Conservation (phyloP, 2,888 invertebrate species). For the Flexamia atlantica region DNA sequence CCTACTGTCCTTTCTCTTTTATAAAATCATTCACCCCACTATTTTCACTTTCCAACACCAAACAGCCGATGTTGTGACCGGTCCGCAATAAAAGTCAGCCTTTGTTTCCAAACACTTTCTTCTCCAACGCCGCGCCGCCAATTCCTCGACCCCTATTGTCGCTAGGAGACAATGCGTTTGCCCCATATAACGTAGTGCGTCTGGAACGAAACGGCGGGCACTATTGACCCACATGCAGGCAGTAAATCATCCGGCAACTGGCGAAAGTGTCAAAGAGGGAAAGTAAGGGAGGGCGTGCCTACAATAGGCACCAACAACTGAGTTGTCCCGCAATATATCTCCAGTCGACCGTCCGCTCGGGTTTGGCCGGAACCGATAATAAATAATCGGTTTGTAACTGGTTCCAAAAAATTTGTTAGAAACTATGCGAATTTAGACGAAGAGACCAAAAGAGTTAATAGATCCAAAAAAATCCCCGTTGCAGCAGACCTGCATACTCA, state of each 20-base stretch:
- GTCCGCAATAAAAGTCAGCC: slow-evolving; percentile 5
- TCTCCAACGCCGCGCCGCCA: neutral
- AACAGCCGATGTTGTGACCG: slow-evolving; percentile 4
- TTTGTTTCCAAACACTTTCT: slow-evolving; percentile 34
- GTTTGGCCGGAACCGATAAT: no score
- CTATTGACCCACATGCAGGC: slow-evolving; percentile 14
- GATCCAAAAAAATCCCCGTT: no score
- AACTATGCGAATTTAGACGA: no score
- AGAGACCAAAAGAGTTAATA: no score
- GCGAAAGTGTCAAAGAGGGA: slow-evolving; percentile 39
- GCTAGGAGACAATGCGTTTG: slow-evolving; percentile 12
- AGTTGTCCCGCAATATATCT: no score
- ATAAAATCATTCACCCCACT: neutral
- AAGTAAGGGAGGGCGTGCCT: slow-evolving; percentile 13
- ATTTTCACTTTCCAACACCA: slow-evolving; percentile 3
- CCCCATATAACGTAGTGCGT: neutral
- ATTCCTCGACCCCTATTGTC: slow-evolving; percentile 9
- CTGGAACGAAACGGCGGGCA: neutral
- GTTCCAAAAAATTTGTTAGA: no score
- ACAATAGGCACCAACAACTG: slow-evolving; percentile 15
- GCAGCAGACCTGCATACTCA: no score
- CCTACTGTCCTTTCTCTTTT: no score
- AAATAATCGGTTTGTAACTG: no score
- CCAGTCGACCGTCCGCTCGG: no score
- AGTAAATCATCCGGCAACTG: slow-evolving; percentile 14